A percentile compares a stretch with the other conserved stretches of the same genome.
Evolutionary conservation across 2,888 invertebrate genomes (phyloP).

Genomic region (Proisotoma minuta): DNA sequence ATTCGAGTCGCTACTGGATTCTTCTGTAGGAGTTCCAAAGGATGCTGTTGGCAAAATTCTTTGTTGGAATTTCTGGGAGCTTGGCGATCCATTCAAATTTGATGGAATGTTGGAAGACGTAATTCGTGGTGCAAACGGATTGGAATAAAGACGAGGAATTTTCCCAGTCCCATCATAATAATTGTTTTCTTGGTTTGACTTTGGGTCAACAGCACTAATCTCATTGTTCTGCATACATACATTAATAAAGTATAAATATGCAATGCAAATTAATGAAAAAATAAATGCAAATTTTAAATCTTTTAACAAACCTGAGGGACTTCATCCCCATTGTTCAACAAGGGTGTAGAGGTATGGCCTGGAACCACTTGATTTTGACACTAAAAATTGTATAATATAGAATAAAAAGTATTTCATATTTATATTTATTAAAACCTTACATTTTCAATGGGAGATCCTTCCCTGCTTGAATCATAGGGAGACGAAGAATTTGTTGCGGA

Average conservation of each 20-base stretch:
- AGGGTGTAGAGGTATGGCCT: not conserved
- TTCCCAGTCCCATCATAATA: not conserved
- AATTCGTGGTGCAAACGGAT: not conserved
- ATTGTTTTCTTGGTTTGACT: not conserved
- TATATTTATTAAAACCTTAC: slow-evolving; percentile 10
- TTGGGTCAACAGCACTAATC: too few relatives aligned
- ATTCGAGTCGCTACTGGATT: not conserved
- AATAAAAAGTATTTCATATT: slow-evolving; percentile 9
- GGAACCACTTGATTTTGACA: not conserved
- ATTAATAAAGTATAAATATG: too few relatives aligned
- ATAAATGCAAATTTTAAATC: too few relatives aligned
- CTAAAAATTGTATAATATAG: not conserved
- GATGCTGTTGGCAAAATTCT: not conserved
- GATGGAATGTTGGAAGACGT: not conserved
- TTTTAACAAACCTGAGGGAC: too few relatives aligned
- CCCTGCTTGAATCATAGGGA: slow-evolving; percentile 24
- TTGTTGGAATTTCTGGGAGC: not conserved
- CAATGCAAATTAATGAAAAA: too few relatives aligned
- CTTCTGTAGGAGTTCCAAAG: not conserved
- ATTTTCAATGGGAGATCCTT: slow-evolving; percentile 20
- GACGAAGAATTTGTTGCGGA: slow-evolving; percentile 25
- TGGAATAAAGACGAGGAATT: not conserved
- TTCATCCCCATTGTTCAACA: too few relatives aligned
- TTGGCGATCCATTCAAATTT: not conserved
- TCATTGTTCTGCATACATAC: too few relatives aligned